phyloP scores from a whole-genome alignment of 2,888 invertebrate species.

The Chrysolina oricalcia region DNA sequence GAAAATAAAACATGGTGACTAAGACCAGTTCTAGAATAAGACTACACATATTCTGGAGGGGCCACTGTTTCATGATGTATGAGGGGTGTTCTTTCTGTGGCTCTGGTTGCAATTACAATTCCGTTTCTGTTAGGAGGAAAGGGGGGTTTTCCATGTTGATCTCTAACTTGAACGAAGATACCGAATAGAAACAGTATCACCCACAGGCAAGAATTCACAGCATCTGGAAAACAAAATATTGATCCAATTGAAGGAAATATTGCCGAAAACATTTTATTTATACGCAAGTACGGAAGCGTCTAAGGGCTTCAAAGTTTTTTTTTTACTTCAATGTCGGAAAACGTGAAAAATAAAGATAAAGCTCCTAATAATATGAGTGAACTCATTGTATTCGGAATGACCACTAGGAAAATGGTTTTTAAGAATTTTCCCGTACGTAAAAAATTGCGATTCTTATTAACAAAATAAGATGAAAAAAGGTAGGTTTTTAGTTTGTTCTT shows the following conservation, averaged over 20 bases:
- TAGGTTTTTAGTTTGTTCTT: too few species aligned
- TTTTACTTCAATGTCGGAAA: too few species aligned
- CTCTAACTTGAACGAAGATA: constrained; percentile 74
- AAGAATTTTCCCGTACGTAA: too few species aligned
- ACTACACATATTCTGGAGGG: constrained; percentile 36
- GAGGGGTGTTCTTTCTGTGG: constrained; percentile 50
- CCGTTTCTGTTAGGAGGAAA: constrained; percentile 74
- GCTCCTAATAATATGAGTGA: too few species aligned
- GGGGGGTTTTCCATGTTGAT: constrained; percentile 76
- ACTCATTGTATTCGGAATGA: too few species aligned
- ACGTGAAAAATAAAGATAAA: too few species aligned
- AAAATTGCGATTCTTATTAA: too few species aligned
- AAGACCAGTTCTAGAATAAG: not conserved
- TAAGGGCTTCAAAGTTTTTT: too few species aligned
- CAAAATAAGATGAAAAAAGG: too few species aligned
- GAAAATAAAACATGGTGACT: too few species aligned
- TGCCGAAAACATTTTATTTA: not conserved
- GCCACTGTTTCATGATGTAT: constrained; percentile 34
- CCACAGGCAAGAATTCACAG: constrained; percentile 75
- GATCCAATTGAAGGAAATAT: not conserved
- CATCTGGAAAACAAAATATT: constrained; percentile 73
- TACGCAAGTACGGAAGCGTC: too few species aligned
- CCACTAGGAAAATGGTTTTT: too few species aligned
- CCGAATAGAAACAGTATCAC: constrained; percentile 73
- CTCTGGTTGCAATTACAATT: constrained; percentile 5